These are phyloP conservation scores for Mastigias papua DNA, from an alignment of 30 jellyfish, hydroid and myxozoan genomes.

Conservation along the genomic window DNA sequence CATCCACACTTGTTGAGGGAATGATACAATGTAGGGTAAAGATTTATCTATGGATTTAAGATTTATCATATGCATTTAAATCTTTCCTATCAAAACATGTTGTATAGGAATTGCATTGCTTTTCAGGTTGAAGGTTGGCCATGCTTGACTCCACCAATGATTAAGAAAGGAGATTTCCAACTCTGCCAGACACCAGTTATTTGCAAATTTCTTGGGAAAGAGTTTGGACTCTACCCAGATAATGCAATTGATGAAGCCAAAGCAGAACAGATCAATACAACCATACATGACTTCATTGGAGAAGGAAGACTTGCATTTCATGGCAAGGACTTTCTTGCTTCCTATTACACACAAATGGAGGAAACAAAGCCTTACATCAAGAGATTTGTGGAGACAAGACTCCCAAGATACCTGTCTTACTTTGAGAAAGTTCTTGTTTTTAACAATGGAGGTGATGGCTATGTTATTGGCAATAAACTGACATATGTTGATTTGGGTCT, in stretches of 20 bases:
- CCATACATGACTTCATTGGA: constrained; percentile 65
- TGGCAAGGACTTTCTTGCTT: constrained; percentile 39
- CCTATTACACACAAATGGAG: constrained; percentile 45
- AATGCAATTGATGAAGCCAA: constrained; percentile 33
- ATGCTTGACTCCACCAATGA: constrained; percentile 58
- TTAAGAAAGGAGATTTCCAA: constrained; percentile 51
- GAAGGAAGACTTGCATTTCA: constrained; percentile 69
- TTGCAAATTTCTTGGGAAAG: constrained; percentile 70
- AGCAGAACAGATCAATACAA: constrained; percentile 62
- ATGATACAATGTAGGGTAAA: too few relatives aligned
- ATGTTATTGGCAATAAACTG: constrained; percentile 53
- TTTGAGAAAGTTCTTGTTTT: constrained; percentile 38
- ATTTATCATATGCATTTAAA: too few relatives aligned
- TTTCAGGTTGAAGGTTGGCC: constrained; percentile 53
- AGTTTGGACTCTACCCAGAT: constrained; percentile 72
- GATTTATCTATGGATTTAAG: too few relatives aligned
- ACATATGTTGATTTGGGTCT: constrained; percentile 79
- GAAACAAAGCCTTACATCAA: constrained; percentile 71
- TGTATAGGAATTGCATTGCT: too few relatives aligned
- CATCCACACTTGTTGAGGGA: too few relatives aligned
- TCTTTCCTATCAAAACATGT: too few relatives aligned
- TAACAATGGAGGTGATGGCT: constrained; percentile 62
- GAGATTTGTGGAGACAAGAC: constrained; percentile 39
- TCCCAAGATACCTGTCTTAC: constrained; percentile 27
- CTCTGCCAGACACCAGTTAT: constrained; percentile 72